These are phyloP conservation scores for Carterocephalus palaemon DNA, from an alignment of 2,888 invertebrate species.

Conservation along the genomic window DNA sequence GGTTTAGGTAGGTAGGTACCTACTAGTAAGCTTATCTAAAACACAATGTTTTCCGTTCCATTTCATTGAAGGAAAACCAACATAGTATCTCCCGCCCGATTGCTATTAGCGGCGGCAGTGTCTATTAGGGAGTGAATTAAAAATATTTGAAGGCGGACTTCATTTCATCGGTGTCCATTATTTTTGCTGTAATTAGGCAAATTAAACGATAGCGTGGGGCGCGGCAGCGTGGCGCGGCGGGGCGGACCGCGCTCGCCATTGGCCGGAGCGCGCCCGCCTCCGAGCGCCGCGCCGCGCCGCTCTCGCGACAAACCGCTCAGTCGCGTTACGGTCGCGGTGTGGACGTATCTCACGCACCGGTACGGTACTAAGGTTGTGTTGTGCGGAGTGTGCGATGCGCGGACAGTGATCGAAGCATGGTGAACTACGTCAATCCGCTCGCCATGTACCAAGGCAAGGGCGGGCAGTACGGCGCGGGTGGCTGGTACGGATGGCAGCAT, in stretches of 20 bases:
- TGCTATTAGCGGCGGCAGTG: conserved; percentile 14
- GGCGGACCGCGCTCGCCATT: conserved; percentile 44
- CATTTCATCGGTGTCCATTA: conserved; percentile 62
- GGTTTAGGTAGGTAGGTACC: not conserved
- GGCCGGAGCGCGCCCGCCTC: conserved; percentile 45
- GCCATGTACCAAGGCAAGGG: conserved; percentile 84
- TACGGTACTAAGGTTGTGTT: conserved; percentile 49
- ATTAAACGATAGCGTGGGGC: conserved; percentile 56
- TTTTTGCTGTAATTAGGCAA: conserved; percentile 72
- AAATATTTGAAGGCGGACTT: conserved; percentile 34
- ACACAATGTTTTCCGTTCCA: conserved; percentile 6
- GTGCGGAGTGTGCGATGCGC: conserved; percentile 73
- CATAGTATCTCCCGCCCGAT: conserved; percentile 16
- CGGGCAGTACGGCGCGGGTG: conserved; percentile 66
- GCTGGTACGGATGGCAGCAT: conserved; percentile 75
- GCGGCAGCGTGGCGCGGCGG: conserved; percentile 31
- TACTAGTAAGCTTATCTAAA: no score
- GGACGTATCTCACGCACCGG: conserved; percentile 39
- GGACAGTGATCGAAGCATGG: conserved; percentile 81
- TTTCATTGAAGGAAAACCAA: conserved; percentile 9
- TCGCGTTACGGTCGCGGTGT: conserved; percentile 56
- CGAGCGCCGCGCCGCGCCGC: conserved; percentile 34
- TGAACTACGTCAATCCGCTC: conserved; percentile 85
- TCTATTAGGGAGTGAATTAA: conserved; percentile 18
- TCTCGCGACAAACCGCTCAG: no score